Evolutionary conservation across 1,140 invertebrate genomes (phyloP), one percentile per base, ranked within the genome.

Genomic region (Schlechtendalia chinensis): DNA sequence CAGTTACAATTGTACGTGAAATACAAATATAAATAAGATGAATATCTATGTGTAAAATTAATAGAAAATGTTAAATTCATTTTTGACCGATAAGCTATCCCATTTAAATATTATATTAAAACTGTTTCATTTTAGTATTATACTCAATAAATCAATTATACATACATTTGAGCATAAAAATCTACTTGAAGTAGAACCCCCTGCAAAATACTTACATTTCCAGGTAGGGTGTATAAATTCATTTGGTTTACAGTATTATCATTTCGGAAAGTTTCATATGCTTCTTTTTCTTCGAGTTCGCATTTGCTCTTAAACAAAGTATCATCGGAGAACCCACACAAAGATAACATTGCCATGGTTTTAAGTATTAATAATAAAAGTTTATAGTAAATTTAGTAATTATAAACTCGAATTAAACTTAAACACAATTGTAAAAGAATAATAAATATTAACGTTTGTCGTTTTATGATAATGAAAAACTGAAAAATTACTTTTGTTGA

Each of bases 161-260:
- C 39, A 53, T 8, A 16, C 50, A 53, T 8, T 53, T 53, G 14
- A 12, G 8, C 1, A 54, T 54, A 19, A 54, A 19, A 19, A 54
- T 17, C 53, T 58, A 22, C 22, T 58, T 58, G 5, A 1, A 58
- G 10, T 39, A 6, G 17, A 65, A 16, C 17, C n/a, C 19, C 14
- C 19, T 45, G 22, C 39, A 47, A 69, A 6, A 17, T 19, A 79
- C 75, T 79, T 79, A 79, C 75, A 29, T 79, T 79, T 79, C 75
- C 75, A 8, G 75, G 75, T n/a, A 79, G 54, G 10, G 75, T 63
- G 10, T 79, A 79, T 10, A 79, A 59, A 79, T 79, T 79, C 75
- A 79, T 79, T 79, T 79, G 75, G 10, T 79, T 61, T 19, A 79
- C 75, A 5, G 75, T 79, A 59, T 79, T 79, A 39, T 79, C 39